Evolutionary conservation across 2,113 vertebrate species (phyloP), one percentile per base, ranked within the genome.

Genomic region (Rhabdomys dilectus): DNA sequence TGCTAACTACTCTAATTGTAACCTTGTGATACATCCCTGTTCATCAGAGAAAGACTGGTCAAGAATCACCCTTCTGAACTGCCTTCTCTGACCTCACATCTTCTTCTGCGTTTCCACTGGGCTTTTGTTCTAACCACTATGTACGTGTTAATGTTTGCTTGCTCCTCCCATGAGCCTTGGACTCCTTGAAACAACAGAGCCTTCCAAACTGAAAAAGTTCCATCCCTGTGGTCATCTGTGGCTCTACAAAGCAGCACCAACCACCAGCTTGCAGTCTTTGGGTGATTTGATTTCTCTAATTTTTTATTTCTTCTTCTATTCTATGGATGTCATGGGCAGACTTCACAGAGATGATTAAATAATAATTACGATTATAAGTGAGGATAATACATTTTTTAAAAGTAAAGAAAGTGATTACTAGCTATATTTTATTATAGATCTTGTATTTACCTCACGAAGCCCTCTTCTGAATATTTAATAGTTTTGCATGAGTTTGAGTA

Each of bases 231-330:
- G 45, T 58, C 73, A 68, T 21, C 17, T n/a, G n/a, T 17, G 51
- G 22, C 45, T 58, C 21, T 26, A 77, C 5, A 86, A 7, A 21
- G 29, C 16, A 73, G 45, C 26, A 88, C 45, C 36, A 90, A 34
- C 66, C 31, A 82, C 56, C 53, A 76, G 64, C 45, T 72, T 4
- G 72, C 22, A 17, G 17, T 42, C 7, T 78, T 91, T 91, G 58
- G 60, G 19, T 36, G 45, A 1, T 84, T 88, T 85, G 42, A 94
- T 62, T 70, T 93, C 4, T 77, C 34, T 91, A 60, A 77, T 64
- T 26, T n/a, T 94, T 81, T 36, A n/a, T 60, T 93, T 95, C 26
- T 39, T 75, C 64, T 48, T 91, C 89, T 94, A 1, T 93, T 42
- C 24, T 89, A 72, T 53, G 29, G 12, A 51, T 24, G 60, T 39